These are phyloP conservation scores for Drosophila guanche DNA, from an alignment of 1,140 invertebrate species.

Conservation along the genomic window DNA sequence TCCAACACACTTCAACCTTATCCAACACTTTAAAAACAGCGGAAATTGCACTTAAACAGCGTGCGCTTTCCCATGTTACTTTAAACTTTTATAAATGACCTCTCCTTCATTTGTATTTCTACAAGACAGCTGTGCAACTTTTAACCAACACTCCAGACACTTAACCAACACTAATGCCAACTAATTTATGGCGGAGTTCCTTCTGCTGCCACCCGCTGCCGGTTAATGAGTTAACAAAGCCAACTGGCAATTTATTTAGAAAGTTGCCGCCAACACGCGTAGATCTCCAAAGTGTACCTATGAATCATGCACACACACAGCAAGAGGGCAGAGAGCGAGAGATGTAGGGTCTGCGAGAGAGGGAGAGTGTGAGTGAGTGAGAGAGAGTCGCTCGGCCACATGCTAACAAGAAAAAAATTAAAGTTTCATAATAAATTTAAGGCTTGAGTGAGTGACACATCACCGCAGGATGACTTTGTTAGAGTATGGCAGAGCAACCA, in stretches of 20 bases:
- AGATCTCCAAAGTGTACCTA: constrained; percentile 43
- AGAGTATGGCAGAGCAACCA: constrained; percentile 4
- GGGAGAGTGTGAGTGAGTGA: neutral
- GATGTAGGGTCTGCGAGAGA: neutral
- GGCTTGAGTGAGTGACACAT: constrained; percentile 48
- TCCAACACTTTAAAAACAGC: no score
- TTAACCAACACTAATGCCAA: constrained; percentile 28
- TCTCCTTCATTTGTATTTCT: neutral
- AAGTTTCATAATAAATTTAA: constrained; percentile 76
- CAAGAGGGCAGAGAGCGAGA: neutral
- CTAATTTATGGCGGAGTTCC: constrained; percentile 23
- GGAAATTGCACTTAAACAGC: no score
- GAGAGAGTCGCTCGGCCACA: constrained; percentile 19
- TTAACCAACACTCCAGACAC: constrained; percentile 19
- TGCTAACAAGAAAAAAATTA: constrained; percentile 56
- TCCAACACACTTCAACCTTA: no score
- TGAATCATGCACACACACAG: constrained; percentile 23
- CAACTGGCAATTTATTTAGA: constrained; percentile 32
- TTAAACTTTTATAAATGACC: neutral
- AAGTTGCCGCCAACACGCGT: constrained; percentile 19
- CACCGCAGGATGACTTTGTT: constrained; percentile 58
- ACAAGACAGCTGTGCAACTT: constrained; percentile 11
- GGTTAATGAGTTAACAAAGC: constrained; percentile 39
- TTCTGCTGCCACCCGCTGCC: neutral
- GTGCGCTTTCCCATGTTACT: no score